A percentile compares a stretch with the other conserved stretches of the same genome.
phyloP scores from a whole-genome alignment of 2,797 vertebrate genomes.

The Helarctos malayanus region DNA sequence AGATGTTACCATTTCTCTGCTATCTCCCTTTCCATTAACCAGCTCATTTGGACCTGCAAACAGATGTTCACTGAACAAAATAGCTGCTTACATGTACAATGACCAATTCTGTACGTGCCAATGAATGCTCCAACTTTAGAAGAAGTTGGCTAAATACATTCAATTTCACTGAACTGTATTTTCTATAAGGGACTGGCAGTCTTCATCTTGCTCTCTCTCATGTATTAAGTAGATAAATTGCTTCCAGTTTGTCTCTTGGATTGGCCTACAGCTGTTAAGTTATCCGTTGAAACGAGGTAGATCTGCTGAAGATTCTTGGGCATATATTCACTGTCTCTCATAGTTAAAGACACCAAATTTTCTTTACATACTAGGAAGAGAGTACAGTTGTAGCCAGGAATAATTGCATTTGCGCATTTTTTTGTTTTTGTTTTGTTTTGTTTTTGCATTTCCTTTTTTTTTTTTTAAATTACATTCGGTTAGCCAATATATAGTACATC shows the following conservation, averaged over 20 bases:
- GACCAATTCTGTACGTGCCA: background rate
- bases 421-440: background rate
- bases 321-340: background rate
- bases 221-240: constrained; percentile 7
- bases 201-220: background rate
- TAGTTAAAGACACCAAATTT: background rate
- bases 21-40: constrained; percentile 35
- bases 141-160: constrained; percentile 39
- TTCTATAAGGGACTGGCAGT: background rate
- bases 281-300: background rate
- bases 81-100: constrained; percentile 7
- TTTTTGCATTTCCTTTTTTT: background rate
- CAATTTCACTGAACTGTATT: constrained; percentile 34
- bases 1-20: constrained; percentile 42
- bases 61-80: constrained; percentile 58
- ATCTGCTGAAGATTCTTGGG: background rate
- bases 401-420: background rate
- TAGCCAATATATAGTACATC: background rate
- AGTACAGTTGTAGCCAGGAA: background rate
- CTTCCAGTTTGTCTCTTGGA: background rate
- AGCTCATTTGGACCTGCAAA: constrained; percentile 40
- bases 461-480: background rate
- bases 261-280: background rate
- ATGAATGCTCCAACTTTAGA: background rate
- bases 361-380: background rate